A percentile compares a stretch with the other conserved stretches of the same genome.
Conservation (phyloP, 2,113 vertebrate species). For the Engraulis encrasicolus region DNA sequence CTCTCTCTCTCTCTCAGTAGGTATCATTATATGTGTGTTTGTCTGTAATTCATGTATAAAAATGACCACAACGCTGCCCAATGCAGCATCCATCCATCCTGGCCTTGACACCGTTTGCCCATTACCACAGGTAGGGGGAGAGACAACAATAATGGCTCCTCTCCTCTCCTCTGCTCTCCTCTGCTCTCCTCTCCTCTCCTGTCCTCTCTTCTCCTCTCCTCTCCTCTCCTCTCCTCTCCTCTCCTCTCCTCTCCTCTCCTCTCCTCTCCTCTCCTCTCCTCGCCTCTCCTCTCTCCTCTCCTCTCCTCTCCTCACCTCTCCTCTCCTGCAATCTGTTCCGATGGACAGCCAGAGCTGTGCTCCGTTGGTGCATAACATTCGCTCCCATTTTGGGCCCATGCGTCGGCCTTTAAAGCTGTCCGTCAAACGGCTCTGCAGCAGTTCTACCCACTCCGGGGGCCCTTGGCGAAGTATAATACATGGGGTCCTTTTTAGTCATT, state of each 20-base stretch:
- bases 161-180: neutral
- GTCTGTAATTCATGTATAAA: neutral
- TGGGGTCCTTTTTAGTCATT: too few relatives aligned
- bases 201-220: too few relatives aligned
- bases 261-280: too few relatives aligned
- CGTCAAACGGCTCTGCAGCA: too few relatives aligned
- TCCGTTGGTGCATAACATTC: slow-evolving; percentile 15
- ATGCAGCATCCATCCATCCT: neutral
- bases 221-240: too few relatives aligned
- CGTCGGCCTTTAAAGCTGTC: neutral
- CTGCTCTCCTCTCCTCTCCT: too few relatives aligned
- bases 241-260: too few relatives aligned
- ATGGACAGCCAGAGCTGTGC: slow-evolving; percentile 18
- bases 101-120: neutral
- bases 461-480: too few relatives aligned
- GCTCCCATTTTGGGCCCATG: neutral
- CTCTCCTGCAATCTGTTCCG: slow-evolving; percentile 15
- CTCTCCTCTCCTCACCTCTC: too few relatives aligned
- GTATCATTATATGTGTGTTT: neutral
- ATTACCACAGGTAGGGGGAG: neutral
- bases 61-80: neutral
- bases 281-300: too few relatives aligned
- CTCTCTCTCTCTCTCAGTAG: too few relatives aligned
- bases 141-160: slow-evolving; percentile 9
- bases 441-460: too few relatives aligned